Percentiles rank a stretch among this genome's conserved stretches.
These are phyloP conservation scores for Schizotus pectinicornis DNA, from an alignment of 2,888 invertebrate genomes.

Conservation along the genomic window DNA sequence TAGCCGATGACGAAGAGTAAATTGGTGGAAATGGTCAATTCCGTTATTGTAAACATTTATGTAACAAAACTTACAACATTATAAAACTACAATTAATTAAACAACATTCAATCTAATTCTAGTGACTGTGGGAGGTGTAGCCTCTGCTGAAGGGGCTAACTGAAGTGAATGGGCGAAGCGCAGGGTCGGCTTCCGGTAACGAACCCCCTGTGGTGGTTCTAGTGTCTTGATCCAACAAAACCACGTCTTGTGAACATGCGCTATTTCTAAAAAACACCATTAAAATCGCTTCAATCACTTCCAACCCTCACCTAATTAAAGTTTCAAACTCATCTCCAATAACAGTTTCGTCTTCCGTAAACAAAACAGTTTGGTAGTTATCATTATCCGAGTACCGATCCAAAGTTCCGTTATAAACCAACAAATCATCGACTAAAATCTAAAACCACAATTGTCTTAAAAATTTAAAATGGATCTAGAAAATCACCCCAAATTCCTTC, in stretches of 20 bases:
- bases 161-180: conserved; percentile 54
- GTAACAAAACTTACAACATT: too few relatives aligned
- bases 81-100: too few relatives aligned
- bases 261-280: conserved; percentile 40
- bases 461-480: conserved; percentile 30
- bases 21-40: too few relatives aligned
- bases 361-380: conserved; percentile 46
- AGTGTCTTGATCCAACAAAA: conserved; percentile 41
- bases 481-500: conserved; percentile 79
- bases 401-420: conserved; percentile 76
- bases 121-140: conserved; percentile 34
- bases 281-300: background rate
- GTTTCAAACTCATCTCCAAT: conserved; percentile 42
- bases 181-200: conserved; percentile 50
- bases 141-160: conserved; percentile 48
- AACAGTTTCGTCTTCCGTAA: conserved; percentile 47
- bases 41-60: too few relatives aligned
- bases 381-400: conserved; percentile 41
- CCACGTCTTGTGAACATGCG: conserved; percentile 45
- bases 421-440: conserved; percentile 81
- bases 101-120: too few relatives aligned
- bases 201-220: conserved; percentile 46
- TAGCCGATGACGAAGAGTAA: too few relatives aligned
- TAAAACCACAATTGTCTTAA: conserved; percentile 50
- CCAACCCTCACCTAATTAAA: conserved; percentile 40